Base-by-base conservation (phyloP, 92 coral and sea anemone genomes). In the Actinernus sp. region DNA sequence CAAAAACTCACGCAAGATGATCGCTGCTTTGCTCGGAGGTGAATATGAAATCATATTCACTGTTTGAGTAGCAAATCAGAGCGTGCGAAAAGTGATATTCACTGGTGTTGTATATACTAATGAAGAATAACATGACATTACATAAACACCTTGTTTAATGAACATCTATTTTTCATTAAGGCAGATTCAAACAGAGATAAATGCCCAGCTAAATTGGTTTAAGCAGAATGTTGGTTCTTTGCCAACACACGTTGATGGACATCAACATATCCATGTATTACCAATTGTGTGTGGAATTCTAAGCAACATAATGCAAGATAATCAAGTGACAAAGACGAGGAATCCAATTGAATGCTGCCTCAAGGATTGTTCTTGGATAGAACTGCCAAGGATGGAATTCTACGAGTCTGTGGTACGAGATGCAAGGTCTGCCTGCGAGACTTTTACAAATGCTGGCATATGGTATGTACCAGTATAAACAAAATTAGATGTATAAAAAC, bases 171-270 rank as follows among this genome's bases (percentile, higher is more conserved):
- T 19, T 20, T 69, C 53, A 38, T 37, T 36, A 56, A 37, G 20
- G n/a, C 56, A 90, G 96, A 72, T 90, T 40, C 58, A 73, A 80
- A 49, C 74, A 17, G 98, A 94, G 34, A 66, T 91, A 16, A 32
- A 25, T 13, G 89, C 95, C 25, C 98, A 94, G 61, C 31, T 94
- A 48, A 55, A 77, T 12, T 75, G 92, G 91, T 87, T 91, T 62
- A 40, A 56, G 26, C 63, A 71, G 13, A 34, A 47, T 63, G 89
- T 77, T 16, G 92, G 97, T 33, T 83, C 63, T 23, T 38, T 33
- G 24, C 98, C 98, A 3, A 91, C 96, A 13, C 97, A 94, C 26
- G 62, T 91, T 8, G 97, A 94, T 63, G 98, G 98, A 12, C 98
- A 94, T 71, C 98, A 94, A 43, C 98, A 94, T 56, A 59, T 93